phyloP scores from a whole-genome alignment of 1,140 invertebrate genomes.

The Drosophila lacteicornis region DNA sequence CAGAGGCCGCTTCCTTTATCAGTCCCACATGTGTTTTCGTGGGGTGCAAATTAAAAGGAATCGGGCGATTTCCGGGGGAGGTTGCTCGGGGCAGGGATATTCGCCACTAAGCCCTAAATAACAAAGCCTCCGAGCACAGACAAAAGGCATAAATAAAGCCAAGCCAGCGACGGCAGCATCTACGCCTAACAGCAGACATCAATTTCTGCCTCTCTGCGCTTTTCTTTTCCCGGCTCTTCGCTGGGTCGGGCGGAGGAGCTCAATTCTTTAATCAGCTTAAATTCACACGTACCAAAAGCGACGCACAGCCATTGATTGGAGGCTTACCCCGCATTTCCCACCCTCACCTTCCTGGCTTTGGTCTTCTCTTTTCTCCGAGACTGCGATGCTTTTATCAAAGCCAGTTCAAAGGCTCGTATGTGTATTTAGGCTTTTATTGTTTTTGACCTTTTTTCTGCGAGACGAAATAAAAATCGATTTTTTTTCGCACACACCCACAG shows the following conservation, averaged over 20 bases:
- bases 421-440: conserved; percentile 84
- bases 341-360: conserved; percentile 9
- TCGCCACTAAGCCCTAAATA: conserved; percentile 73
- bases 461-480: conserved; percentile 72
- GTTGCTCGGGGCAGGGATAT: conserved; percentile 34
- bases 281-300: conserved; percentile 83
- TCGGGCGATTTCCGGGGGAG: not conserved
- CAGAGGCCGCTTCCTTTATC: conserved; percentile 30
- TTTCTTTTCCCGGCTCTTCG: conserved; percentile 21
- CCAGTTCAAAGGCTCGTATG: conserved; percentile 81
- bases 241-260: conserved; percentile 34
- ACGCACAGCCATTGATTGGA: conserved; percentile 82
- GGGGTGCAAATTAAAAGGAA: conserved; percentile 69
- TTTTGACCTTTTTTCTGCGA: conserved; percentile 77
- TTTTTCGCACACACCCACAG: conserved; percentile 34
- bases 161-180: conserved; percentile 50
- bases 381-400: conserved; percentile 71
- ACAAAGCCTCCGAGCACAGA: conserved; percentile 66
- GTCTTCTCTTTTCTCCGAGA: conserved; percentile 25
- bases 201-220: conserved; percentile 68
- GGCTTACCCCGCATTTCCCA: conserved; percentile 53
- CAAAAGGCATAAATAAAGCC: conserved; percentile 75
- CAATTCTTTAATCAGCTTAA: conserved; percentile 85
- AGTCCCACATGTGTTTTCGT: conserved; percentile 36
- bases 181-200: conserved; percentile 79